Conservation (phyloP, 2,888 invertebrate genomes). For the Nomada ruficornis region DNA sequence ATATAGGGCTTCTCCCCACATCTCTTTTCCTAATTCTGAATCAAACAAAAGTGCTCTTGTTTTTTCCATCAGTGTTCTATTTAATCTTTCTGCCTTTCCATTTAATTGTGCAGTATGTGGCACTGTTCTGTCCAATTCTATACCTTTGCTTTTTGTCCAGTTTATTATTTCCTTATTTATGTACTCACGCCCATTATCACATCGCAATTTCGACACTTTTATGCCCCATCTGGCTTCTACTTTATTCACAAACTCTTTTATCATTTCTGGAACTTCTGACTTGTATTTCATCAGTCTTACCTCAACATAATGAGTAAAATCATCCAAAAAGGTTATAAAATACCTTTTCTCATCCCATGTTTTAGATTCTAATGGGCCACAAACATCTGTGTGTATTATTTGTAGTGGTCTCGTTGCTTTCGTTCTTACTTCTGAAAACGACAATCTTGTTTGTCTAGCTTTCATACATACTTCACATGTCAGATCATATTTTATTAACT, state of each 20-base stretch:
- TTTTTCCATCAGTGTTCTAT: no score
- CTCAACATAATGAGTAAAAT: background rate
- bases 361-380: constrained; percentile 60
- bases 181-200: constrained; percentile 28
- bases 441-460: constrained; percentile 48
- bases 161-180: background rate
- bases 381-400: constrained; percentile 66
- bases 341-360: constrained; percentile 48
- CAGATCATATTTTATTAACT: no score
- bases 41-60: no score
- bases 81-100: no score
- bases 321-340: constrained; percentile 16
- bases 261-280: background rate
- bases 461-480: constrained; percentile 35
- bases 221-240: constrained; percentile 6
- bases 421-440: constrained; percentile 29
- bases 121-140: no score
- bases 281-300: constrained; percentile 15
- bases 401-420: constrained; percentile 55
- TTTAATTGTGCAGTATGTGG: no score
- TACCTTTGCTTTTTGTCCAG: no score
- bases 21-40: no score
- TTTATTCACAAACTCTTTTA: constrained; percentile 16
- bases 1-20: background rate
- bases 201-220: constrained; percentile 5